Evolutionary conservation across 2,113 vertebrate species (phyloP), one percentile per base, ranked within the genome.

Genomic region (Labeo rohita): DNA sequence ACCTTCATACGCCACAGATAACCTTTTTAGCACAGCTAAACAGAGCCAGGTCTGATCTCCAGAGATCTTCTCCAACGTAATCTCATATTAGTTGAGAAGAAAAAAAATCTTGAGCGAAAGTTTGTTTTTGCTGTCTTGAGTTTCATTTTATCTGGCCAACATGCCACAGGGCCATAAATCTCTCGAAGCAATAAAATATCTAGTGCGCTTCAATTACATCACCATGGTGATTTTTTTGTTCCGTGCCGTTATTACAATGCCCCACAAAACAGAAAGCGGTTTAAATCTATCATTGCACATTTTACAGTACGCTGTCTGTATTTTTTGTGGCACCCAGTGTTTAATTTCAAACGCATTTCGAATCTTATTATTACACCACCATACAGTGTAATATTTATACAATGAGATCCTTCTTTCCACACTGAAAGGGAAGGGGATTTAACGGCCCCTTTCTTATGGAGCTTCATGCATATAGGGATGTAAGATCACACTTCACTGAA

Each of bases 1-100:
- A 92, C 93, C 91, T 93, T 91, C 86, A 90, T 84, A 91, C 85
- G 89, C 87, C 86, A 80, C 91, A 86, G 92, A 93, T 93, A 92
- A 91, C 88, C 87, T 88, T 86, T 88, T 90, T 85, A 90, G 74
- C 75, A 34, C 85, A 36, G 85, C 88, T 86, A 92, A 93, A 89
- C 90, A 89, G 34, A 83, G 61, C 84, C 84, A 90, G 87, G 61
- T 82, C 87, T 4, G 0, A 47, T 85, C 89, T 87, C 87, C 75
- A 36, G 86, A 84, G 90, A 80, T 82, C 12, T 66, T 65, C 0
- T 21, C 39, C 76, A 68, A 76, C 34, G 16, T 90, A 86, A 90
- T 85, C 50, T 84, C 72, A 86, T 89, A 81, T 52, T 6, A 18
- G 47, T 80, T 86, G 78, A 21, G 3, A 45, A 72, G 39, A 72